A percentile compares a stretch with the other conserved stretches of the same genome.
These are phyloP conservation scores for Parauchenoglanis ngamensis DNA, from an alignment of 2,797 vertebrate species.

Conservation along the genomic window DNA sequence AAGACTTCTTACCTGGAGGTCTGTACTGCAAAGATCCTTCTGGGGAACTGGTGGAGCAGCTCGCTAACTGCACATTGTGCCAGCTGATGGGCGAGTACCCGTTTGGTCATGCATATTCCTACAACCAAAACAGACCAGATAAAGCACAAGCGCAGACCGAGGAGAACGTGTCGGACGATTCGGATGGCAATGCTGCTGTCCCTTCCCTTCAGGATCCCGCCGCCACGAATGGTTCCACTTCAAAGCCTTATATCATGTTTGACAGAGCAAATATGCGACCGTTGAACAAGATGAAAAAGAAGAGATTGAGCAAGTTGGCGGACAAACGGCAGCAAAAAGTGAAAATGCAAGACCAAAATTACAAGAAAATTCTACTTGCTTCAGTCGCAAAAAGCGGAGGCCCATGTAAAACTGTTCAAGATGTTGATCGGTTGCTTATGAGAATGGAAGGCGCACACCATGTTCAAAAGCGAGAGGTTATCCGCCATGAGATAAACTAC, in stretches of 20 bases:
- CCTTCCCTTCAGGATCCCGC: not conserved
- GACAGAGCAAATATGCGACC: constrained; percentile 24
- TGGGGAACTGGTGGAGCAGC: constrained; percentile 53
- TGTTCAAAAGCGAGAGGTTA: constrained; percentile 65
- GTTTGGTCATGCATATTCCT: constrained; percentile 53
- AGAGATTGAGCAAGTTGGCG: not conserved
- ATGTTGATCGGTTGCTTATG: constrained; percentile 72
- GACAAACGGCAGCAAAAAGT: constrained; percentile 29
- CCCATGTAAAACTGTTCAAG: constrained; percentile 71
- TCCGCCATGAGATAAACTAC: constrained; percentile 75
- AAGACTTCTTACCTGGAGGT: constrained; percentile 76
- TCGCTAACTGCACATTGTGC: constrained; percentile 71
- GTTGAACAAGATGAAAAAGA: not conserved
- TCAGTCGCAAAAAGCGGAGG: constrained; percentile 72
- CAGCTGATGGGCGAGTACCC: constrained; percentile 76
- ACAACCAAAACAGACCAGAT: constrained; percentile 52
- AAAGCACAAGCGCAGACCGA: not conserved
- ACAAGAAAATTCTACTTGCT: constrained; percentile 63
- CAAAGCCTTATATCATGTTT: constrained; percentile 2
- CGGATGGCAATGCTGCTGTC: not conserved
- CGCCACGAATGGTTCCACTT: not conserved
- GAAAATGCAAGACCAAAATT: constrained; percentile 17
- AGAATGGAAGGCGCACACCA: constrained; percentile 65
- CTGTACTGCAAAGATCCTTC: constrained; percentile 63
- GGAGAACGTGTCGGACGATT: not conserved